Evolutionary conservation across 2,888 invertebrate genomes (phyloP).

Genomic region (Anodontia alba): DNA sequence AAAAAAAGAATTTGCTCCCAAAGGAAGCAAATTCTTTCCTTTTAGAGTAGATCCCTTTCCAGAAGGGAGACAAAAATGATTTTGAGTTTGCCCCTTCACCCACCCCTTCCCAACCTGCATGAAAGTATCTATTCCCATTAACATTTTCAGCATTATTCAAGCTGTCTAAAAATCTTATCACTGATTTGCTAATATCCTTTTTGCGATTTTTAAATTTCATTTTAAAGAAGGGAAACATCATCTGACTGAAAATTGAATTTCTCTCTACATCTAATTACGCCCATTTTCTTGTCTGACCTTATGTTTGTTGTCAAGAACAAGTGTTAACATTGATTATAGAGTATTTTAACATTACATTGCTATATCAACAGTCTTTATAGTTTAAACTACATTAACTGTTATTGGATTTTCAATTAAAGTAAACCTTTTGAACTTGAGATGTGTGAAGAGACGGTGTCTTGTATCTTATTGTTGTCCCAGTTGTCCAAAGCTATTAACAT

Average conservation of each 20-base stretch:
- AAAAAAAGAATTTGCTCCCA: too few species aligned
- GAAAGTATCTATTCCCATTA: too few species aligned
- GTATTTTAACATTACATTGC: slow-evolving; percentile 19
- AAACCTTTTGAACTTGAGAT: slow-evolving; percentile 10
- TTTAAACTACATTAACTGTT: slow-evolving; percentile 16
- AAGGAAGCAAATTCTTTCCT: too few species aligned
- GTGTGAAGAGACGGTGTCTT: slow-evolving; percentile 8
- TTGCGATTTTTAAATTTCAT: neutral
- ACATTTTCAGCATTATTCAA: too few species aligned
- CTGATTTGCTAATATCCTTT: neutral
- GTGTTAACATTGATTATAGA: slow-evolving; percentile 16
- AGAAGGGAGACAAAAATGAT: too few species aligned
- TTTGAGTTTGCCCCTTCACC: too few species aligned
- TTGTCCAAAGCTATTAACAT: slow-evolving; percentile 12
- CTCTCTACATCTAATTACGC: neutral
- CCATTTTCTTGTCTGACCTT: slow-evolving; percentile 7
- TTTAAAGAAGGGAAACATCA: neutral
- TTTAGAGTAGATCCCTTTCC: too few species aligned
- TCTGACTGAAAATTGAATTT: neutral
- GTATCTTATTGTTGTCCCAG: slow-evolving; percentile 14
- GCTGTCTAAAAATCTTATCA: neutral
- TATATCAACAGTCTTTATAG: slow-evolving; percentile 5
- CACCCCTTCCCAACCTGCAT: too few species aligned
- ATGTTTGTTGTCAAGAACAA: slow-evolving; percentile 4
- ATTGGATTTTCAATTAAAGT: slow-evolving; percentile 20